A percentile compares a stretch with the other conserved stretches of the same genome.
Evolutionary conservation across 2,888 invertebrate genomes (phyloP).

Genomic region (Hirtodrosophila duncani): DNA sequence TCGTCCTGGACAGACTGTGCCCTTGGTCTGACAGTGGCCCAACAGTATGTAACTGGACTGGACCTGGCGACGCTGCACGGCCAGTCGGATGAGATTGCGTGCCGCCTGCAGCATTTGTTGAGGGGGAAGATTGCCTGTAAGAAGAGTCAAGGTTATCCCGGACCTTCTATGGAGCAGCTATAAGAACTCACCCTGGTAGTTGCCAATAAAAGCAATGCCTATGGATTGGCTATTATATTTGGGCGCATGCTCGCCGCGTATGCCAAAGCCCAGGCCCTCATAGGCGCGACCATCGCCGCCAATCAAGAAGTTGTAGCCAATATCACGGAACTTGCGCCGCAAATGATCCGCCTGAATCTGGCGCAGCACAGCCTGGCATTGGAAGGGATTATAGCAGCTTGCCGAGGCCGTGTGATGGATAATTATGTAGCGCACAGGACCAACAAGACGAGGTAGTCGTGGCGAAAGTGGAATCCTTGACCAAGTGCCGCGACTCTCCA

Average conservation of each 20-base stretch:
- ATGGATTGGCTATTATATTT: constrained; percentile 82
- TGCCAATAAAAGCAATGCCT: constrained; percentile 83
- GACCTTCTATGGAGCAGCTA: too few species aligned
- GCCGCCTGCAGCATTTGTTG: constrained; percentile 26
- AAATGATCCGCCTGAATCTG: constrained; percentile 82
- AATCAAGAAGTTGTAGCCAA: constrained; percentile 84
- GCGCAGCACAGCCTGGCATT: constrained; percentile 80
- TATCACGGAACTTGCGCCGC: constrained; percentile 82
- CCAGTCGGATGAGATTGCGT: constrained; percentile 15
- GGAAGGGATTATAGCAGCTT: constrained; percentile 79
- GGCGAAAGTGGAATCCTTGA: constrained; percentile 18
- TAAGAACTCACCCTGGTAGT: constrained; percentile 44
- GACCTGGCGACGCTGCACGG: constrained; percentile 20
- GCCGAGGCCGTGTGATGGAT: constrained; percentile 84
- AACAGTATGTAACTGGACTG: constrained; percentile 17
- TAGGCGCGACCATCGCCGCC: constrained; percentile 85
- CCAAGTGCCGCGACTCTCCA: constrained; percentile 22
- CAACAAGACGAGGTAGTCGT: constrained; percentile 65
- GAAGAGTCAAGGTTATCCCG: neutral
- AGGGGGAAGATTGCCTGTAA: constrained; percentile 19
- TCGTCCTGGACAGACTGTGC: constrained; percentile 24
- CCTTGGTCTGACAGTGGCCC: constrained; percentile 35
- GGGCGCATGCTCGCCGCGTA: constrained; percentile 83
- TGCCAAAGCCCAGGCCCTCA: constrained; percentile 84
- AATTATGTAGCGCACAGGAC: constrained; percentile 82